These are phyloP conservation scores for Chionis minor DNA, from an alignment of 2,113 vertebrate species.

Conservation along the genomic window DNA sequence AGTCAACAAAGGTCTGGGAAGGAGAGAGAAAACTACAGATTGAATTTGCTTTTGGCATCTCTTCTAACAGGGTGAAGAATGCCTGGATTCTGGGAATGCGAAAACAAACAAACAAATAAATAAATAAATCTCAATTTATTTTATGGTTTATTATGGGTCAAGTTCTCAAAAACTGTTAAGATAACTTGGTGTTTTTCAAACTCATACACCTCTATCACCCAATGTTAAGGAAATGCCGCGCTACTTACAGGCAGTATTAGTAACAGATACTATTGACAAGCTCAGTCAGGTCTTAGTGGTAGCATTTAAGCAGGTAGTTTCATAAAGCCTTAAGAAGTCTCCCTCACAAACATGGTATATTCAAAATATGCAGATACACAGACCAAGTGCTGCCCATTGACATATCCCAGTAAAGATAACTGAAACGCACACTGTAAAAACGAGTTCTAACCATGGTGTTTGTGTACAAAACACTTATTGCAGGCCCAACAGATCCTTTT, in stretches of 20 bases:
- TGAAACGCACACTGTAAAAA: not conserved
- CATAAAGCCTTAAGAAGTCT: not conserved
- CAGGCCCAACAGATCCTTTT: not conserved
- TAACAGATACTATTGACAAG: not conserved
- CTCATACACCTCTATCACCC: not conserved
- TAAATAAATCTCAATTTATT: too few species aligned
- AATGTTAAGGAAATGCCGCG: not conserved
- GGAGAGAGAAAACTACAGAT: not conserved
- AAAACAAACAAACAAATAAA: not conserved
- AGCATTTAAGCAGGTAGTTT: not conserved
- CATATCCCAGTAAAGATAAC: not conserved
- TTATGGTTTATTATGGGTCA: not conserved
- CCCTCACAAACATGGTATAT: not conserved
- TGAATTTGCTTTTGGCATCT: conserved; percentile 31
- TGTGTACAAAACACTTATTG: not conserved
- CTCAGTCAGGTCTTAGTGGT: not conserved
- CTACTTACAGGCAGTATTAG: not conserved
- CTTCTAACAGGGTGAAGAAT: conserved; percentile 26
- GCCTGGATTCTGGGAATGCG: not conserved
- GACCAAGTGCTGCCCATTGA: not conserved
- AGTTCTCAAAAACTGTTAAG: not conserved
- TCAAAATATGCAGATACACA: not conserved
- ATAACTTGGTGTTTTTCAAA: not conserved
- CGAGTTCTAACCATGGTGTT: not conserved
- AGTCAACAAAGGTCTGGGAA: conserved; percentile 43